Evolutionary conservation across 2,113 vertebrate genomes (phyloP), one percentile per base, ranked within the genome.

Genomic region (Entelurus aequoreus): DNA sequence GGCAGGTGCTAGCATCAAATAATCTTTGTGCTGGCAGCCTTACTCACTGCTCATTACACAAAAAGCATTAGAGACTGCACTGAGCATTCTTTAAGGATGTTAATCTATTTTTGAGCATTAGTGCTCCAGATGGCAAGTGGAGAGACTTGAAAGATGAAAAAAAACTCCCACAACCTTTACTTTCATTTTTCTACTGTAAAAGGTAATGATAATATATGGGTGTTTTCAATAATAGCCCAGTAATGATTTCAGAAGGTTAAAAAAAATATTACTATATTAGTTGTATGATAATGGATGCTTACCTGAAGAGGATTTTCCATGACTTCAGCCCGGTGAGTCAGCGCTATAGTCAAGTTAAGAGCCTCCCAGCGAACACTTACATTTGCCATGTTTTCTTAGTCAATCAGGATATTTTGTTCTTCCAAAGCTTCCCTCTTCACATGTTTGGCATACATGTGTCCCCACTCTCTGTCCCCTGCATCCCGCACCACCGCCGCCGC

Each of bases 271-370:
- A 42, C 7, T 42, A 42, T 42, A 42, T 42, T 42, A 42, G 40
- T 9, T 42, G 40, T 9, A 42, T 3, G 6, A 8, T 3, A 42
- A 3, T 42, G 8, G 5, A 10, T 42, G 40, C 74, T 65, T 52
- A 86, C 86, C 83, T 51, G 79, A 1, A 88, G 69, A 1, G 85
- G 81, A 37, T 82, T 86, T 36, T 87, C 79, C 66, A 83, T 40
- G 47, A 80, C 52, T 36, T 84, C 77, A 0, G 65, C 64, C 9
- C 60, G 48, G 58, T 77, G 70, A 21, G 79, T 49, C 16, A 63
- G 21, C 36, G 68, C 14, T 1, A 59, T 13, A 58, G 40, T 76
- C 63, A 55, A 1, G 14, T 37, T 38, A 48, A 36, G 36, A 62
- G 57, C 40, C 19, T 19, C 54, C 1, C 16, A 5, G 3, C 58